Evolutionary conservation across 1,140 invertebrate species (phyloP), one percentile per base, ranked within the genome.

Genomic region (Pinna nobilis): DNA sequence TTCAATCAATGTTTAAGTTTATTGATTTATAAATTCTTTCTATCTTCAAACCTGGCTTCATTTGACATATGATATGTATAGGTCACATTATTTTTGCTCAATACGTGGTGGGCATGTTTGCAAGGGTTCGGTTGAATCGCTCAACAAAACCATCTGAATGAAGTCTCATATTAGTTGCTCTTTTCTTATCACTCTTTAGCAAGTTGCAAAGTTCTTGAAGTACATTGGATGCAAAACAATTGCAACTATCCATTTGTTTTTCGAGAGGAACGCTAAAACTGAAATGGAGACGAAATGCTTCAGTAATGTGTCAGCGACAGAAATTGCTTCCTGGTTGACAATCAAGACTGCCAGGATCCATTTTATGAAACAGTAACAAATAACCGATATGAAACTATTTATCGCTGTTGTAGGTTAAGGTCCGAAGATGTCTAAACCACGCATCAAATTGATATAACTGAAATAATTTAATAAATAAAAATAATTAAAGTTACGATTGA

Each of bases 71-170:
- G n/a, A n/a, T n/a, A n/a, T n/a, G n/a, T n/a, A n/a, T n/a, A n/a
- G n/a, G n/a, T n/a, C n/a, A n/a, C n/a, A n/a, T n/a, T n/a, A n/a
- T n/a, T n/a, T n/a, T n/a, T n/a, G 35, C 30, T 30, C 39, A 59
- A n/a, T 67, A 90, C 79, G 80, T 63, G 0, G 74, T 61, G 35
- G 84, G 55, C 76, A 79, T 78, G 3, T 61, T 44, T 18, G 65
- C 35, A 3, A 82, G 59, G 2, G 83, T 85, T n/a, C 79, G 55
- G 60, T 85, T 87, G 28, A 84, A 77, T 55, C 83, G 68, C 39
- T 87, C 80, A 15, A 79, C 75, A 61, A 60, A 37, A 6, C 75
- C 79, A 72, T 83, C 74, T 6, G 72, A 51, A 25, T 74, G 74
- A 6, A 76, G 79, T 18, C 59, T 37, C 32, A 69, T 67, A 23